These are phyloP conservation scores for Serinus canaria DNA, from an alignment of 2,113 vertebrate species.

Conservation along the genomic window DNA sequence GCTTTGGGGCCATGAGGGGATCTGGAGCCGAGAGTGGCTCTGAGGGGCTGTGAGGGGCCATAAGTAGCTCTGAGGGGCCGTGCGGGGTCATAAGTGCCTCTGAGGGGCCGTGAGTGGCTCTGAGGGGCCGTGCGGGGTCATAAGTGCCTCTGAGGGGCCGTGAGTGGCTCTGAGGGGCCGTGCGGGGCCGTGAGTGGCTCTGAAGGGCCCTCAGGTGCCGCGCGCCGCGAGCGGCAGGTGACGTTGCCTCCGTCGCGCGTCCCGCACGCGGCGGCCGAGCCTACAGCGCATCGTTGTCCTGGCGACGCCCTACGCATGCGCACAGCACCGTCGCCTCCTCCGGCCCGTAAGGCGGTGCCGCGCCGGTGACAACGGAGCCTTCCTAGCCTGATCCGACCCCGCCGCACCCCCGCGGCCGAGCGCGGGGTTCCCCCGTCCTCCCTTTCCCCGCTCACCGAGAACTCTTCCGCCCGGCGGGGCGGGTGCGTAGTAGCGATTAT, in stretches of 20 bases:
- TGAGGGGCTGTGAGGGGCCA: neutral
- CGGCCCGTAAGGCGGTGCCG: neutral
- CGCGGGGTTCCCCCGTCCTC: neutral
- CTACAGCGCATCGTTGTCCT: neutral
- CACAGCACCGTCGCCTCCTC: fast-evolving
- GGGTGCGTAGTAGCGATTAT: neutral
- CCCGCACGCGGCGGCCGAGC: neutral
- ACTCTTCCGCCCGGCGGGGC: neutral
- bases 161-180: fast-evolving
- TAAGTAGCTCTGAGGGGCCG: too few relatives aligned
- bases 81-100: too few relatives aligned
- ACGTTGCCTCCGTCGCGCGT: neutral
- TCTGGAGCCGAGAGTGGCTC: too few relatives aligned
- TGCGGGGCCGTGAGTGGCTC: too few relatives aligned
- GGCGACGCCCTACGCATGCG: neutral
- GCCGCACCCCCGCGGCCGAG: neutral
- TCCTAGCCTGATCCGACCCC: neutral
- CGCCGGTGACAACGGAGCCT: too few relatives aligned
- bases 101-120: fast-evolving
- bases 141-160: fast-evolving
- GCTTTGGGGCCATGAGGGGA: too few relatives aligned
- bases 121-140: fast-evolving
- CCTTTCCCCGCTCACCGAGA: neutral
- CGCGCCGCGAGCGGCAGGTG: fast-evolving
- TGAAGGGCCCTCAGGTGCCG: neutral